phyloP scores from a whole-genome alignment of 2,797 vertebrate species.

The Gymnoscopelus braueri region DNA sequence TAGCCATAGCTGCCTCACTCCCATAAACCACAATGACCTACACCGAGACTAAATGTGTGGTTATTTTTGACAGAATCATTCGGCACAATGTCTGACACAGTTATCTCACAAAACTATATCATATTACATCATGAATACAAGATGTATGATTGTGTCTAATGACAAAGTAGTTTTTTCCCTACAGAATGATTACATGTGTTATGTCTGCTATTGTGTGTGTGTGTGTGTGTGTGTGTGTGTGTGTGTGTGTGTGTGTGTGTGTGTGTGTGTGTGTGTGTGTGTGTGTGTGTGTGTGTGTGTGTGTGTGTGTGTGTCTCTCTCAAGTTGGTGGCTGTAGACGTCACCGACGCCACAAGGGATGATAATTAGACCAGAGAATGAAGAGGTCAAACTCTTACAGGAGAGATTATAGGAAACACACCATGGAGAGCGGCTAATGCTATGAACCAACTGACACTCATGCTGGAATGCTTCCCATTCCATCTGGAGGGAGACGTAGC shows the following conservation, averaged over 20 bases:
- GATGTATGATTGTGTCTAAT: background rate
- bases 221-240: conserved; percentile 6
- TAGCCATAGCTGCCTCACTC: conserved; percentile 36
- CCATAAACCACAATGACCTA: conserved; percentile 12
- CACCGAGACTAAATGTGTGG: background rate
- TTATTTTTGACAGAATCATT: background rate
- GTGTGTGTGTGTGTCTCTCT: conserved; percentile 4
- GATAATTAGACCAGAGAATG: conserved; percentile 72
- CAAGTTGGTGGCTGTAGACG: conserved; percentile 30
- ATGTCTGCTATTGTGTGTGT: background rate
- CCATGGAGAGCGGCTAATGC: conserved; percentile 24
- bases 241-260: conserved; percentile 3
- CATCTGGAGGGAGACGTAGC: background rate
- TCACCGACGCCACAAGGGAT: conserved; percentile 46
- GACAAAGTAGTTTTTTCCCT: background rate
- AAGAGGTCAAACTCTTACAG: conserved; percentile 62
- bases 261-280: conserved; percentile 8
- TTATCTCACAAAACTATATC: too few species aligned
- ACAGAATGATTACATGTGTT: too few species aligned
- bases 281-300: conserved; percentile 7
- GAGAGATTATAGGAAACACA: conserved; percentile 70
- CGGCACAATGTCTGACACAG: background rate
- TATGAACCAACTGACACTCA: background rate
- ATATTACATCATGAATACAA: background rate
- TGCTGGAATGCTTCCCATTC: background rate